phyloP scores from a whole-genome alignment of 1,140 invertebrate species.

The Trachymyrmex cornetzi region DNA sequence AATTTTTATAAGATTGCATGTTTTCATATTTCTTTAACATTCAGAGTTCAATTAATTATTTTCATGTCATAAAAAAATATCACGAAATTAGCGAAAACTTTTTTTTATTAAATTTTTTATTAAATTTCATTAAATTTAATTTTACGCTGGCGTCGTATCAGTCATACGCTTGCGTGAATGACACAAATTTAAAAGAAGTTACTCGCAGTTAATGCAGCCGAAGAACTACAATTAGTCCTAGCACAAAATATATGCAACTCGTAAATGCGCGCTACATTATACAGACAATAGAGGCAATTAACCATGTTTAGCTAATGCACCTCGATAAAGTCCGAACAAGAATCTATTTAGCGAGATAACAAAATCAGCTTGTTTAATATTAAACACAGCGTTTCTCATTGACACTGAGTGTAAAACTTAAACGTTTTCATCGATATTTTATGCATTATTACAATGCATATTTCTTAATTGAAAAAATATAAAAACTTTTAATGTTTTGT shows the following conservation, averaged over 20 bases:
- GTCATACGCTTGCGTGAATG: constrained; percentile 15
- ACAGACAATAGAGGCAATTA: constrained; percentile 38
- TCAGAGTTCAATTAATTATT: background rate
- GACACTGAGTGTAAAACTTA: constrained; percentile 74
- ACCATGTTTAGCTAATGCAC: constrained; percentile 19
- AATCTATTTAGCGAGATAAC: constrained; percentile 24
- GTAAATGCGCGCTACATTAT: constrained; percentile 46
- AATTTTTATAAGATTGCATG: background rate
- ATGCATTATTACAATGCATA: constrained; percentile 3
- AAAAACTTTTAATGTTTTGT: background rate
- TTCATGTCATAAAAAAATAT: background rate
- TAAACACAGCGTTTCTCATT: constrained; percentile 30
- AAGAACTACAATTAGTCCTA: constrained; percentile 44
- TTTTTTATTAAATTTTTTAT: too few relatives aligned
- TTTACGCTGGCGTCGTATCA: constrained; percentile 10
- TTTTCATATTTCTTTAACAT: background rate
- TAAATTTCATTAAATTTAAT: too few relatives aligned
- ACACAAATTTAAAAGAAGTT: constrained; percentile 42
- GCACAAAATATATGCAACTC: constrained; percentile 44
- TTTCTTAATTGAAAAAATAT: constrained; percentile 8
- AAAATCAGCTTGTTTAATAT: constrained; percentile 58
- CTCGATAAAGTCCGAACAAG: background rate
- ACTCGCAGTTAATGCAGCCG: constrained; percentile 59
- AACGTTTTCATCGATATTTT: background rate
- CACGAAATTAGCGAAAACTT: constrained; percentile 6